Evolutionary conservation across 2,113 vertebrate species (phyloP), one percentile per base, ranked within the genome.

Genomic region (Zootoca vivipara): DNA sequence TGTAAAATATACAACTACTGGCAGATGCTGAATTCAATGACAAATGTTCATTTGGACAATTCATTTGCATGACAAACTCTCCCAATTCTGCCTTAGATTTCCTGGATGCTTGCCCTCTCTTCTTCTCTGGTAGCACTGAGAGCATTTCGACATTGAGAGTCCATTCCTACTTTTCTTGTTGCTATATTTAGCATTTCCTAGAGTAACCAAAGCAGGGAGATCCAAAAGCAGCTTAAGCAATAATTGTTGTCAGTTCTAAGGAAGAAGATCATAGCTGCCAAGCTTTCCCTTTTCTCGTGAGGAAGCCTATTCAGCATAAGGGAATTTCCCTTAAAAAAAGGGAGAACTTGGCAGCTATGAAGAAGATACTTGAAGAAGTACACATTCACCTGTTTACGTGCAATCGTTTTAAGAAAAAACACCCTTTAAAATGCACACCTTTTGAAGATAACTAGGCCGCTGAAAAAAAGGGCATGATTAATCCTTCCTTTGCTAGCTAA

Each of bases 1-100:
- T 52, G 46, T 22, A 35, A 16, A 35, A 80, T 86, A 88, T 26
- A 80, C 74, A 91, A 82, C 81, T 9, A 20, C 77, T 86, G 64
- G 38, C 15, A 10, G 0, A 46, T 22, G n/a, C 5, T 35, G 9
- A 38, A 74, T 42, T 77, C 40, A 35, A 28, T 77, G 84, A 90
- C n/a, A 4, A 83, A 65, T 69, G 16, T 74, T n/a, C n/a, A n/a
- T n/a, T n/a, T n/a, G 82, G 26, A 7, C 67, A 58, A 42, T 67
- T 73, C 4, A 38, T 35, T 83, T 72, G 62, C 40, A 46, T 24
- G 8, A 13, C 40, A 10, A 3, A 3, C 0, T 88, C 5, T 40
- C 40, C 72, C 33, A 33, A 83, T 52, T 3, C 8, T 26, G 80
- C 85, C 12, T 87, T 79, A 78, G 78, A 75, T 40, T 56, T 86